Evolutionary conservation across 2,888 invertebrate genomes (phyloP), one percentile per base, ranked within the genome.

Genomic region (Lasioglossum villosulum): DNA sequence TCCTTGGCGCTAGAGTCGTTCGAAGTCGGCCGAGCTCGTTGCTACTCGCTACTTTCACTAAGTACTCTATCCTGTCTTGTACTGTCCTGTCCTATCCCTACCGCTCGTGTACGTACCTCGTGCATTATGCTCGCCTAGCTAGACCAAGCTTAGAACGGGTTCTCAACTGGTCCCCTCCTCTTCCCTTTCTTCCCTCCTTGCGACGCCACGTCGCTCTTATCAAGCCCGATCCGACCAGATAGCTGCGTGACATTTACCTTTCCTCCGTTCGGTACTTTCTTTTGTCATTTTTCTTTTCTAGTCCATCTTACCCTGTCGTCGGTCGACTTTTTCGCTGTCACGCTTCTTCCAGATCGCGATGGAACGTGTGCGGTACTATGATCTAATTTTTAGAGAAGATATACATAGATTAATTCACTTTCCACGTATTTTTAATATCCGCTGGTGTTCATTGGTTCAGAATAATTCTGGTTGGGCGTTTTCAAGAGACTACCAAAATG

Each of bases 1-100:
- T 94, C 94, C 94, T 94, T 94, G 92, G 94, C 93, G 94, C 94
- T 94, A 92, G 92, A 93, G 92, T 94, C 93, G 94, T 90, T 91
- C 84, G 90, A 87, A 93, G 93, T 90, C 85, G 86, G 86, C 81
- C 88, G 80, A 86, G 90, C 89, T 92, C 86, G 86, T 87, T 86
- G 86, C 89, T 91, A 88, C 86, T 91, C 88, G 92, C 92, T 94
- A 94, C 94, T 94, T 94, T 94, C 94, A 94, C 94, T 94, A 92
- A 91, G 88, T 92, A 91, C 91, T 90, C 90, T 88, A 91, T 90
- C 88, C 90, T 91, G 87, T 86, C 90, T 83, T 90, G 88, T 89
- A 90, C 88, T 89, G 92, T 84, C 82, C 88, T 89, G 89, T 88
- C 88, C 86, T 88, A 84, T 88, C 87, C 87, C 83, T 87, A 75